phyloP scores from a whole-genome alignment of 1,140 invertebrate genomes.

The Bemisia tabaci region DNA sequence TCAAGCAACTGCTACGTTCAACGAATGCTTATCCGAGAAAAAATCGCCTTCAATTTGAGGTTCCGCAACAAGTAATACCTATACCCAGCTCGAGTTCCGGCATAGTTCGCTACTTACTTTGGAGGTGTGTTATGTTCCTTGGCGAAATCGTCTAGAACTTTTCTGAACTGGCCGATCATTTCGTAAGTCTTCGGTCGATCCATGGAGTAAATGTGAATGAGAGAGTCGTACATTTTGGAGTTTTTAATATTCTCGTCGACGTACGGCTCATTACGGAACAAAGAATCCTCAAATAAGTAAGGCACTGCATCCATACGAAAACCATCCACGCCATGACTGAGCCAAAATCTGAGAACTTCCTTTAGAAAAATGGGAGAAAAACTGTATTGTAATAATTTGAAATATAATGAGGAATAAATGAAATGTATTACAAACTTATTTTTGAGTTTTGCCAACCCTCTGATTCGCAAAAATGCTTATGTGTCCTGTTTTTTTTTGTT shows the following conservation, averaged over 20 bases:
- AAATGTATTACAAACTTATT: too few relatives aligned
- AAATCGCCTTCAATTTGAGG: too few relatives aligned
- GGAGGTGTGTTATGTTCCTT: slow-evolving; percentile 13
- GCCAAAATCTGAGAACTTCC: slow-evolving; percentile 43
- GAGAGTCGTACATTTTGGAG: slow-evolving; percentile 32
- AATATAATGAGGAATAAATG: too few relatives aligned
- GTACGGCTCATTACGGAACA: slow-evolving; percentile 27
- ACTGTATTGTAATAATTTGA: neutral
- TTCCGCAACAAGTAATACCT: too few relatives aligned
- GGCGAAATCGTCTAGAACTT: slow-evolving; percentile 42
- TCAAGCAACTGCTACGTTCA: too few relatives aligned
- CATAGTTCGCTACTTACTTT: too few relatives aligned
- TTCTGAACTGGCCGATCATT: slow-evolving; percentile 46
- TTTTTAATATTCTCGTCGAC: slow-evolving; percentile 16
- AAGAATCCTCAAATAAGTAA: slow-evolving; percentile 32
- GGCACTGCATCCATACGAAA: slow-evolving; percentile 49
- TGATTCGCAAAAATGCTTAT: too few relatives aligned
- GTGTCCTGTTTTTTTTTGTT: too few relatives aligned
- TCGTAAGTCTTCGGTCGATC: slow-evolving; percentile 43
- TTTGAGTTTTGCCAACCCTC: too few relatives aligned
- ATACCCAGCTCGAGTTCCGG: too few relatives aligned
- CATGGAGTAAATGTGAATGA: slow-evolving; percentile 43
- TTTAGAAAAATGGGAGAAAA: slow-evolving; percentile 14
- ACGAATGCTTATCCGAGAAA: too few relatives aligned
- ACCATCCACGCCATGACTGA: slow-evolving; percentile 50